Base-by-base conservation (phyloP, 1,140 invertebrate species). In the Drosophila pandora region DNA sequence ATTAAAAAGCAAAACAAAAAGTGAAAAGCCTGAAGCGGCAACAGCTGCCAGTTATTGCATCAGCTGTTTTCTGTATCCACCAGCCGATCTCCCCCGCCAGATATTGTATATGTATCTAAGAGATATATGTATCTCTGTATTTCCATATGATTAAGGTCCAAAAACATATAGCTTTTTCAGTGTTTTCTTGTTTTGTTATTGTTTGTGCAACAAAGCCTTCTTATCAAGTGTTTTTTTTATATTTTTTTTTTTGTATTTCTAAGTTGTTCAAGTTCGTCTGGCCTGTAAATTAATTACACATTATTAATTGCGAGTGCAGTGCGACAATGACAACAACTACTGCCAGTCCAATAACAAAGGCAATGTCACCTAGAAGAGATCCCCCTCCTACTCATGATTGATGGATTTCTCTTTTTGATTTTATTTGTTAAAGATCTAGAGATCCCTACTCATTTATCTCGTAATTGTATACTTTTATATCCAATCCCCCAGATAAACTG, bases 1-100 rank as follows among this genome's bases (percentile, higher is more conserved):
- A 43, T 47, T 10, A 4, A 23, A 50, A 74, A 74, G 21, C 60
- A 57, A 68, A 48, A 48, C 45, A 45, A 64, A 61, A 25, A 72
- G 49, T 49, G 71, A 52, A 74, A 74, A 75, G 60, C 61, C 49
- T 23, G 45, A 62, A 61, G 30, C 57, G 9, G 68, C 69, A 72
- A 76, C 56, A 69, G 73, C 55, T 69, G 71, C 73, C 73, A 61
- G 73, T 34, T 76, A 76, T 76, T 76, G 73, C 73, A 76, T 76
- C 73, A 76, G 73, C 73, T 76, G 73, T 45, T 76, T 60, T 76
- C 39, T 56, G 53, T 57, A 74, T 79, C 56, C 57, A 58, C 61
- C 28, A 69, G 47, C 57, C 64, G 34, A 43, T 37, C 65, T 59
- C 47, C 55, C 72, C 52, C 55, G 43, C 10, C 48, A 30, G 28